Percentiles rank a stretch among this genome's conserved stretches.
These are phyloP conservation scores for Troides aeacus DNA, from an alignment of 2,888 invertebrate genomes.

Conservation along the genomic window DNA sequence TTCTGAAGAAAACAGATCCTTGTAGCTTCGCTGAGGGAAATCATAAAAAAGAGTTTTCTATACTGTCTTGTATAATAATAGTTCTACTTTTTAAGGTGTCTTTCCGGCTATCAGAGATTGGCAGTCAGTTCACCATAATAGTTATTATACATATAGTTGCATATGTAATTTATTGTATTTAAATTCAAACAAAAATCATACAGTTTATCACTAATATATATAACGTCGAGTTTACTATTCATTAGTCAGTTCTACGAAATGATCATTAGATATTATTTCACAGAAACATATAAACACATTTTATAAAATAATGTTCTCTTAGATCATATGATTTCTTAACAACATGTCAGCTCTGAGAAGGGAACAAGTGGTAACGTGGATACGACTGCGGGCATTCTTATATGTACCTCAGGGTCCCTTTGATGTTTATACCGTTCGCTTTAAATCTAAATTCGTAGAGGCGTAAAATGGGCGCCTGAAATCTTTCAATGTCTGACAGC, in stretches of 20 bases:
- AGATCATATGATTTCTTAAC: conserved; percentile 24
- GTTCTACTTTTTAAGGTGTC: too few relatives aligned
- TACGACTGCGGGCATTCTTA: background rate
- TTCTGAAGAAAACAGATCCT: too few relatives aligned
- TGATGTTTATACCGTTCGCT: background rate
- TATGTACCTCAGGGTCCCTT: background rate
- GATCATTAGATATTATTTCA: background rate
- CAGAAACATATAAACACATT: background rate
- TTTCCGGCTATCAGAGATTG: too few relatives aligned
- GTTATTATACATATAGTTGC: too few relatives aligned
- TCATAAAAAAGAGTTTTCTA: too few relatives aligned
- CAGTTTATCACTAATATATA: too few relatives aligned
- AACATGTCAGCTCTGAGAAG: background rate
- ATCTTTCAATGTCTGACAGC: background rate
- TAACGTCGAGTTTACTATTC: too few relatives aligned
- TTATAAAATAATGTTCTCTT: background rate
- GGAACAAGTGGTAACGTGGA: background rate
- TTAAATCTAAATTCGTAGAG: background rate
- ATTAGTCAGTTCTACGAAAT: background rate
- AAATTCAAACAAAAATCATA: too few relatives aligned
- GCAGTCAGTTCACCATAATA: too few relatives aligned
- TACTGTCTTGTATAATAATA: too few relatives aligned
- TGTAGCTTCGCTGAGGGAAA: too few relatives aligned
- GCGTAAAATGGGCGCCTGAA: background rate
- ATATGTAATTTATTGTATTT: too few relatives aligned